Base-by-base conservation (phyloP, 2,888 invertebrate genomes). In the Coenonympha arcania region DNA sequence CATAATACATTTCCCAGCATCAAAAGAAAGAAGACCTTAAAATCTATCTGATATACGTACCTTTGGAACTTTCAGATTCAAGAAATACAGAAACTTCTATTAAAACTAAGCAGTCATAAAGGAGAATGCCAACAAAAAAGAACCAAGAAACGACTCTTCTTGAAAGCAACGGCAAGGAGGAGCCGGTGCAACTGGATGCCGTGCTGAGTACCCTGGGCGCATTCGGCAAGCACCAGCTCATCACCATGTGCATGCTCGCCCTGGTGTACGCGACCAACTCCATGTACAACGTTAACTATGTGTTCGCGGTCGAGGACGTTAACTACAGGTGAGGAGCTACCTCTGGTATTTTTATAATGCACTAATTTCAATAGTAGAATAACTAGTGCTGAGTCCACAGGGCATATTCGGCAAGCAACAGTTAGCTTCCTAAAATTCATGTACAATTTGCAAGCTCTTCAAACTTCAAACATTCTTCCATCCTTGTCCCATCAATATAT, bases 221-320 rank as follows among this genome's bases (percentile, higher is more conserved):
- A 6, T 87, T 87, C 68, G 88, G 88, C 1, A 68, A 64, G 39
- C 87, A 86, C 71, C 88, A 88, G 69, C 50, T 76, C 28, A 5
- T 69, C 51, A 82, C 84, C 24, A 65, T 79, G 71, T 60, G 68
- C 53, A 76, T 85, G 79, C 65, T 85, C 59, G 75, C 83, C 20
- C 68, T 85, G 34, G 83, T 85, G 11, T 85, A 85, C 62, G 70
- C 82, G 19, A 84, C 85, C 52, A 83, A 84, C 68, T 80, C 86
- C 51, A 83, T 85, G 73, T 85, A 85, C 59, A 85, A 82, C 52
- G 74, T 78, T 50, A 85, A 85, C 63, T 85, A 82, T 30, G 84
- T 85, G 40, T 85, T 85, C 58, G 82, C 81, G 0, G 81, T 84
- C 0, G 82, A 83, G 39, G 80, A 84, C 19, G 75, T 77, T 3